phyloP scores from a whole-genome alignment of 2,888 invertebrate species.

The Sepiola atlantica region DNA sequence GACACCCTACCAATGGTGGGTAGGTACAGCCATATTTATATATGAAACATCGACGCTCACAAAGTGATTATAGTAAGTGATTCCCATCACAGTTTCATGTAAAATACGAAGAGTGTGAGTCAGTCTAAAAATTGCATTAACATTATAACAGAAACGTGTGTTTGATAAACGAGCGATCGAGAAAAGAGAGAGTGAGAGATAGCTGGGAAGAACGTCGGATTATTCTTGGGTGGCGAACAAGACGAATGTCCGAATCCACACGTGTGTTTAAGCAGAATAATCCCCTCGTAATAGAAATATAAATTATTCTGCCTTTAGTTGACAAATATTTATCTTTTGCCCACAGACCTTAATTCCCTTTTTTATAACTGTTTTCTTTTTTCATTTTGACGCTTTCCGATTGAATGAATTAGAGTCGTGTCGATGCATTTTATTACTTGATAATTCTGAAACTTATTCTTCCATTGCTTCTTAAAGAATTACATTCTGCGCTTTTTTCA shows the following conservation, averaged over 20 bases:
- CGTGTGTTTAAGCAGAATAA: not conserved
- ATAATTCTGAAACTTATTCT: not conserved
- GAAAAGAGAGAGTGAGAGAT: not conserved
- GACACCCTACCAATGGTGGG: no score
- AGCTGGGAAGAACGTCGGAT: not conserved
- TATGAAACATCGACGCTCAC: no score
- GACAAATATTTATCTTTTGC: not conserved
- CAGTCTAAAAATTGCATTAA: no score
- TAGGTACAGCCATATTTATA: no score
- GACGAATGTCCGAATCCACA: not conserved
- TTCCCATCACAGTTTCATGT: no score
- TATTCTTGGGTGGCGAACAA: not conserved
- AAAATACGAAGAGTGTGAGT: no score
- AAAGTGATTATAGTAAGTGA: no score
- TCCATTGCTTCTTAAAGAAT: not conserved
- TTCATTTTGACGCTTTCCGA: not conserved
- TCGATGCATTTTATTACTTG: not conserved
- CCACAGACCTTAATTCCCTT: not conserved
- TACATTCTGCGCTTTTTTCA: not conserved
- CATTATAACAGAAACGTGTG: no score
- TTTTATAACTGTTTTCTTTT: not conserved
- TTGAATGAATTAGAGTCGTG: not conserved
- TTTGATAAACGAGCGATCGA: no score
- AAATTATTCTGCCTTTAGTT: not conserved
- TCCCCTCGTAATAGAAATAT: conserved; percentile 6